Evolutionary conservation across 2,797 vertebrate genomes (phyloP).

Genomic region (Masticophis lateralis): DNA sequence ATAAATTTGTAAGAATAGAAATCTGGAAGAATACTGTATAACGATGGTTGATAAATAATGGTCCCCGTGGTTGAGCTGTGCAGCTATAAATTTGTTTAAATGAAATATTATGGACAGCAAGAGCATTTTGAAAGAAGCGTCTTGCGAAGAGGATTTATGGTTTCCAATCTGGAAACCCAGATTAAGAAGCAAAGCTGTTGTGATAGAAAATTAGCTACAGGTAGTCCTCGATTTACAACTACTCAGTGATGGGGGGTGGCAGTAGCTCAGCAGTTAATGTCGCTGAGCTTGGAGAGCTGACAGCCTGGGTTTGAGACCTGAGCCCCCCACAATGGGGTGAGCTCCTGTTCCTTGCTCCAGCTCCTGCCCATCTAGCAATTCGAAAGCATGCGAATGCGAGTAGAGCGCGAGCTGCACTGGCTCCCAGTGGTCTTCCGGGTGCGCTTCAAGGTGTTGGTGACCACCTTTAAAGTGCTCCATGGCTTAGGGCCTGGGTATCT

Average conservation of each 20-base stretch:
- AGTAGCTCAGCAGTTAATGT: not conserved
- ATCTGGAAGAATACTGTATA: not conserved
- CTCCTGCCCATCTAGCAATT: not conserved
- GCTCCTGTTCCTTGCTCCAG: not conserved
- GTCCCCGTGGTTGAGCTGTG: too few relatives aligned
- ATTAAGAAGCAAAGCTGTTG: not conserved
- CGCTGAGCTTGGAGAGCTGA: not conserved
- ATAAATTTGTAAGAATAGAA: not conserved
- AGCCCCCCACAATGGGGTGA: not conserved
- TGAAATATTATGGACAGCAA: not conserved
- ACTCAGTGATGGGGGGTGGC: not conserved
- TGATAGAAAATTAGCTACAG: not conserved
- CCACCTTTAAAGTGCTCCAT: too few relatives aligned
- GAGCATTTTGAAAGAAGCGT: not conserved
- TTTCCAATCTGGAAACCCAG: not conserved
- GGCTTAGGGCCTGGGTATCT: too few relatives aligned
- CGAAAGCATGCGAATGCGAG: not conserved
- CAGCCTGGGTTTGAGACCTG: too few relatives aligned
- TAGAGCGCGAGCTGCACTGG: not conserved
- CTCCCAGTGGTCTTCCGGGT: too few relatives aligned
- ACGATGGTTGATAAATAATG: too few relatives aligned
- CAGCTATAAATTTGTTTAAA: too few relatives aligned
- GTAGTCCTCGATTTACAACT: too few relatives aligned
- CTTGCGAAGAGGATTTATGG: not conserved
- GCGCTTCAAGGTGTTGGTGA: too few relatives aligned